Conservation (phyloP, 2,888 invertebrate species). For the Drosophila stalkeri region DNA sequence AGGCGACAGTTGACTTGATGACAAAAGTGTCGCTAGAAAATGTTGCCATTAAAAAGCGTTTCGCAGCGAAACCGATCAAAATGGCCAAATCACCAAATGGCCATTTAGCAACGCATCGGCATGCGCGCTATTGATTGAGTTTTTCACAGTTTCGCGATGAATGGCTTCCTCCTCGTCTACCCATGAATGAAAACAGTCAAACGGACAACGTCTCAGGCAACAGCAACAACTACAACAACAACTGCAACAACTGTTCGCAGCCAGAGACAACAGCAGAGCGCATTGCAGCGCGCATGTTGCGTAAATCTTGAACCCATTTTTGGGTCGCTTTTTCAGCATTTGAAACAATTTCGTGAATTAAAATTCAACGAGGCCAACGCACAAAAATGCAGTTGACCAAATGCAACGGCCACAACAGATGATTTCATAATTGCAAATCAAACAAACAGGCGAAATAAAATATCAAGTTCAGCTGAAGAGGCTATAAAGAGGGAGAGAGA, state of each 20-base stretch:
- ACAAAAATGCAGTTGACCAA: slow-evolving; percentile 52
- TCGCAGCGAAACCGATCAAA: slow-evolving; percentile 22
- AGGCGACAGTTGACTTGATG: slow-evolving; percentile 10
- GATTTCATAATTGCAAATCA: slow-evolving; percentile 50
- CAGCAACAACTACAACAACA: slow-evolving; percentile 15
- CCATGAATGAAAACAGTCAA: slow-evolving; percentile 24
- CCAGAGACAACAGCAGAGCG: slow-evolving; percentile 28
- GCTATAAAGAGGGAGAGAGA: not conserved
- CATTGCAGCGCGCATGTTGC: slow-evolving; percentile 46
- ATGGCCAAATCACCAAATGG: slow-evolving; percentile 49
- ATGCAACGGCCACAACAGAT: slow-evolving; percentile 39
- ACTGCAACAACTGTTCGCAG: not conserved
- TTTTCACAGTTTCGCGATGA: slow-evolving; percentile 67
- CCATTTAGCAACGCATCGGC: slow-evolving; percentile 78
- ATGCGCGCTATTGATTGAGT: slow-evolving; percentile 74
- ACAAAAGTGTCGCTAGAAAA: slow-evolving; percentile 71
- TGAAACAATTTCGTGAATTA: slow-evolving; percentile 71
- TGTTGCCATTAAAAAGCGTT: slow-evolving; percentile 41
- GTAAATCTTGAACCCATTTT: slow-evolving; percentile 51
- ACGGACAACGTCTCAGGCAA: slow-evolving; percentile 17
- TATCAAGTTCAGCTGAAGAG: not conserved
- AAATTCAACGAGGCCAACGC: slow-evolving; percentile 72
- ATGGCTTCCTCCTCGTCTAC: slow-evolving; percentile 31
- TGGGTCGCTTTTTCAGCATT: slow-evolving; percentile 33
- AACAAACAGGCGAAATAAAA: not conserved